phyloP scores from a whole-genome alignment of 2,113 vertebrate species.

The Lophius piscatorius region DNA sequence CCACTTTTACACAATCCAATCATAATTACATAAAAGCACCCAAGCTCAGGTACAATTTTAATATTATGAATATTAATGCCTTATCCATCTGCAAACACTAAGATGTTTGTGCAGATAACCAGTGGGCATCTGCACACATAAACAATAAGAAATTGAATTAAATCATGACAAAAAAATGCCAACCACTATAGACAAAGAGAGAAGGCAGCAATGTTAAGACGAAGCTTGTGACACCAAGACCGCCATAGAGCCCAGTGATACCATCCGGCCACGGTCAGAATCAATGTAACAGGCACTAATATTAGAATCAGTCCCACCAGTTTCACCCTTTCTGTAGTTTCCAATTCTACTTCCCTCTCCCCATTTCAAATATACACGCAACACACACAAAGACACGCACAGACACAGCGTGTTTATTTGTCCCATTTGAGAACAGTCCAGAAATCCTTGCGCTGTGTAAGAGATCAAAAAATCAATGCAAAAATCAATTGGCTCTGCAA shows the following conservation, averaged over 20 bases:
- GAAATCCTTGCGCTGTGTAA: constrained; percentile 42
- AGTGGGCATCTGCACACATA: neutral
- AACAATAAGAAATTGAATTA: constrained; percentile 12
- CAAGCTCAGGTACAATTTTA: constrained; percentile 10
- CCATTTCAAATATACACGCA: constrained; percentile 55
- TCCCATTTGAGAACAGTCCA: constrained; percentile 52
- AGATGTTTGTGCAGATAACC: constrained; percentile 3
- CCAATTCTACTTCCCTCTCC: constrained; percentile 5
- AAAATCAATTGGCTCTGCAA: constrained; percentile 76
- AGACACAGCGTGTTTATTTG: constrained; percentile 70
- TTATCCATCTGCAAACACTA: neutral
- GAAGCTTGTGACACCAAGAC: neutral
- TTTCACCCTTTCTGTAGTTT: constrained; percentile 12
- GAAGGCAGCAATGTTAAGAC: neutral
- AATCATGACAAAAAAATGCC: too few species aligned
- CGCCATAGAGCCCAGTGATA: too few species aligned
- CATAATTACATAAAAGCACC: constrained; percentile 33
- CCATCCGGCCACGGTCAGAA: constrained; percentile 50
- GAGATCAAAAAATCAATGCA: constrained; percentile 62
- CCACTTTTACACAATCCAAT: constrained; percentile 60
- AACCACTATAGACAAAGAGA: neutral
- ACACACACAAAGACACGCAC: too few species aligned
- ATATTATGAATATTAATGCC: too few species aligned
- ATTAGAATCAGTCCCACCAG: constrained; percentile 46
- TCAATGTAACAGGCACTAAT: constrained; percentile 47